These are phyloP conservation scores for Cololabis saira DNA, from an alignment of 2,113 vertebrate species.

Conservation along the genomic window DNA sequence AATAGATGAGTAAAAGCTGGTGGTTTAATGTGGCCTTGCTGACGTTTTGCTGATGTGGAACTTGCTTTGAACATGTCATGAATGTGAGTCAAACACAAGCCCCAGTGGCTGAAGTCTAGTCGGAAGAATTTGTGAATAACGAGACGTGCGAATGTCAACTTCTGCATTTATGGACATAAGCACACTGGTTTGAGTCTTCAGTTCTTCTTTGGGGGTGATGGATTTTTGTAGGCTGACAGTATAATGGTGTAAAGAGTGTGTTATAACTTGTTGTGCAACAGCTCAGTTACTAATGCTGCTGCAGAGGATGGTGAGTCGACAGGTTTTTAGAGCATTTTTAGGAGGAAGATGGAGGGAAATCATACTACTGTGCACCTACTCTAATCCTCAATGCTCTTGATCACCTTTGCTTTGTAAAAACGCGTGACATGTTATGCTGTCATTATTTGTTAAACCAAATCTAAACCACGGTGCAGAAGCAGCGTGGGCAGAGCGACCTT, in stretches of 20 bases:
- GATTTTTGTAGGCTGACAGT: not conserved
- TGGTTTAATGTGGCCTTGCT: conserved; percentile 12
- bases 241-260: not conserved
- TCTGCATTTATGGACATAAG: not conserved
- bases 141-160: not conserved
- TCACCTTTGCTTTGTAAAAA: too few relatives aligned
- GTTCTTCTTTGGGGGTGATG: conserved; percentile 1
- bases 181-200: not conserved
- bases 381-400: too few relatives aligned
- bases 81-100: too few relatives aligned
- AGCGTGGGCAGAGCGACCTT: too few relatives aligned
- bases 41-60: conserved; percentile 1
- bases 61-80: not conserved
- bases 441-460: too few relatives aligned
- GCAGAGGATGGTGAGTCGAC: conserved; percentile 2
- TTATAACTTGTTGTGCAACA: not conserved
- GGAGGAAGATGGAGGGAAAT: conserved; percentile 9
- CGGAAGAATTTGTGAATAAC: too few relatives aligned
- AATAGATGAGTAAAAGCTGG: conserved; percentile 10
- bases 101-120: too few relatives aligned
- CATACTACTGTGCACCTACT: not conserved
- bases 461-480: too few relatives aligned
- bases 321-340: not conserved
- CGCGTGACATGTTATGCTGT: too few relatives aligned
- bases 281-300: not conserved